Conservation (phyloP, 2,797 vertebrate species). For the Helostoma temminkii region DNA sequence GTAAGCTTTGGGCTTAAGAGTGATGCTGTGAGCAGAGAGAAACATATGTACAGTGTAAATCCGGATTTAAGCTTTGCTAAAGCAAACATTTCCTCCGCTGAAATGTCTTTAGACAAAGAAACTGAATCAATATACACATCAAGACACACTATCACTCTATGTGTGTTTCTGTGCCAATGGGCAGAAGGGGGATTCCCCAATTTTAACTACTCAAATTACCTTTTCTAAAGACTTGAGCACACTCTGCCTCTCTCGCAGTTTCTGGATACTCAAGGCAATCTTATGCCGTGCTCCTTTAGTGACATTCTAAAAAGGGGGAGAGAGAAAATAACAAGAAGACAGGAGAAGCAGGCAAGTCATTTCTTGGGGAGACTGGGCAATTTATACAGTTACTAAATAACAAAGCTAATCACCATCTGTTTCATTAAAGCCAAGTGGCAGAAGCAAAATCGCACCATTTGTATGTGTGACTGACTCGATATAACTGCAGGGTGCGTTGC, state of each 20-base stretch:
- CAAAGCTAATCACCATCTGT: constrained; percentile 76
- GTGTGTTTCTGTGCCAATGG: constrained; percentile 23
- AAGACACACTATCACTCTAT: neutral
- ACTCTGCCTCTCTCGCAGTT: constrained; percentile 92
- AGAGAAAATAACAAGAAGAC: constrained; percentile 32
- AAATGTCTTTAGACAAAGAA: constrained; percentile 14
- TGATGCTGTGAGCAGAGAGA: neutral
- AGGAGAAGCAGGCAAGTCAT: constrained; percentile 39
- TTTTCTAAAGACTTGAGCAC: constrained; percentile 95
- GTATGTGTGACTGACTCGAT: constrained; percentile 60
- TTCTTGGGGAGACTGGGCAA: constrained; percentile 51
- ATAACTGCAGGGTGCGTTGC: constrained; percentile 70
- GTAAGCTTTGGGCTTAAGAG: neutral
- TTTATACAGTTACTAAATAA: constrained; percentile 74
- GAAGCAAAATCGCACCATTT: constrained; percentile 55
- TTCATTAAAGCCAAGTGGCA: constrained; percentile 72
- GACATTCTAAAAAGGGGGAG: constrained; percentile 87
- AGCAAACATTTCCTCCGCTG: constrained; percentile 8
- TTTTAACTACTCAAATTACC: constrained; percentile 84
- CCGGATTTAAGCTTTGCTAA: neutral
- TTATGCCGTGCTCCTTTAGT: constrained; percentile 97
- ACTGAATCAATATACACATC: neutral
- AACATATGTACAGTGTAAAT: constrained; percentile 9
- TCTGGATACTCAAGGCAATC: constrained; percentile 97
- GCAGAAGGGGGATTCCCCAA: constrained; percentile 19